These are phyloP conservation scores for Pilophorus perplexus DNA, from an alignment of 2,888 invertebrate genomes.

Conservation along the genomic window DNA sequence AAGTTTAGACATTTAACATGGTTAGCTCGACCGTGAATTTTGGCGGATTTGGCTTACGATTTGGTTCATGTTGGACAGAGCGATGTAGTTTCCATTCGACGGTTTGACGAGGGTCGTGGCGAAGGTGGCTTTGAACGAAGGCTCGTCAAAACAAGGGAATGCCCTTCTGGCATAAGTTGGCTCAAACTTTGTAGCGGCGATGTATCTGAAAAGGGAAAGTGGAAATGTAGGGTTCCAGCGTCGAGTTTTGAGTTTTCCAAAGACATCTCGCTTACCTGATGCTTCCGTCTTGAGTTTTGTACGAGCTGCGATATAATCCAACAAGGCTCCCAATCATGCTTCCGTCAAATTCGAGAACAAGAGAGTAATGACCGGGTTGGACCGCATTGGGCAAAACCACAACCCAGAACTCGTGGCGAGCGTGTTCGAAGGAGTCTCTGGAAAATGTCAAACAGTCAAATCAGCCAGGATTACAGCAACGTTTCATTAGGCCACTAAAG, in stretches of 20 bases:
- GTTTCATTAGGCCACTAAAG: too few species aligned
- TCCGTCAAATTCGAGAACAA: slow-evolving; percentile 57
- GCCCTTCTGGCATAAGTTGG: slow-evolving; percentile 33
- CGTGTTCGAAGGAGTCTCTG: slow-evolving; percentile 42
- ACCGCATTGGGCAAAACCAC: slow-evolving; percentile 41
- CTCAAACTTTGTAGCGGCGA: slow-evolving; percentile 79
- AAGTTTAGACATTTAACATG: too few species aligned
- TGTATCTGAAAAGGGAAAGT: slow-evolving; percentile 57
- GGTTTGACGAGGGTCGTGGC: slow-evolving; percentile 22
- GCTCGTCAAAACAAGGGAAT: slow-evolving; percentile 41
- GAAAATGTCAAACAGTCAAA: too few species aligned
- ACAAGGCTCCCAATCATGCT: slow-evolving; percentile 58
- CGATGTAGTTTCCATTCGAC: slow-evolving; percentile 55
- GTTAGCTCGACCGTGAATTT: too few species aligned
- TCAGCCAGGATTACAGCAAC: too few species aligned
- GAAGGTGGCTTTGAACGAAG: slow-evolving; percentile 34
- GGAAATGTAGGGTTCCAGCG: too few species aligned
- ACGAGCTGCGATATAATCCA: slow-evolving; percentile 63
- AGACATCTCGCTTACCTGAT: slow-evolving; percentile 23
- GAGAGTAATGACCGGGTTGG: slow-evolving; percentile 51
- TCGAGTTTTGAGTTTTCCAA: too few species aligned
- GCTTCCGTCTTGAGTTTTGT: slow-evolving; percentile 51
- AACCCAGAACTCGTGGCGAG: slow-evolving; percentile 47
- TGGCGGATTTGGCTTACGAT: too few species aligned
- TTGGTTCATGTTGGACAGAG: slow-evolving; percentile 61